A percentile compares a stretch with the other conserved stretches of the same genome.
Conservation (phyloP, 2,797 vertebrate genomes). For the Coracias cyanogaster region DNA sequence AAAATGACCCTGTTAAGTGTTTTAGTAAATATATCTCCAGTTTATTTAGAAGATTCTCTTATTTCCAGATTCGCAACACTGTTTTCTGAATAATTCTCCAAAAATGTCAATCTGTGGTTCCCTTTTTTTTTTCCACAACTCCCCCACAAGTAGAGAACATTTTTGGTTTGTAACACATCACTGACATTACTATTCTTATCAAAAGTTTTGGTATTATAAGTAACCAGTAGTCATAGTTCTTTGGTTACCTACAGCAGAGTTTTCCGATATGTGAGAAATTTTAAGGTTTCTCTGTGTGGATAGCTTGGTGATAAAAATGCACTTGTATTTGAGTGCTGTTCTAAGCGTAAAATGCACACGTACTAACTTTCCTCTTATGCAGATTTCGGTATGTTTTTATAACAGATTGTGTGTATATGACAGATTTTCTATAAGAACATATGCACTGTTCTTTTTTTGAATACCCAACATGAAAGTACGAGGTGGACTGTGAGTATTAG, state of each 20-base stretch:
- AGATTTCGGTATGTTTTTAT: not conserved
- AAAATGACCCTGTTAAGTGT: not conserved
- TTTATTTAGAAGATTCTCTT: not conserved
- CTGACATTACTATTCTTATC: not conserved
- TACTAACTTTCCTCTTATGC: not conserved
- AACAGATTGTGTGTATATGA: not conserved
- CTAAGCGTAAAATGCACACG: not conserved
- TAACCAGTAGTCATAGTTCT: not conserved
- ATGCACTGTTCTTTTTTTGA: not conserved
- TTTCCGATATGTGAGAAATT: not conserved
- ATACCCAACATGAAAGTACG: not conserved
- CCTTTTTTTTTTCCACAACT: not conserved
- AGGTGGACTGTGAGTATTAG: not conserved
- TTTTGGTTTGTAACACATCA: not conserved
- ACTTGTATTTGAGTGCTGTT: not conserved
- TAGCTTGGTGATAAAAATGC: not conserved
- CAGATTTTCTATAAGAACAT: not conserved
- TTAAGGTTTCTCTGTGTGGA: not conserved
- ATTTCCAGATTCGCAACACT: not conserved
- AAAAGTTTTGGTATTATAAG: not conserved
- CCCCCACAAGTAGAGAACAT: rapidly evolving
- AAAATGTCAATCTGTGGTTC: not conserved
- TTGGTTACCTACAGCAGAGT: not conserved
- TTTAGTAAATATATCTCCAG: not conserved
- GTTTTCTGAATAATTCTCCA: not conserved